phyloP scores from a whole-genome alignment of 2,113 vertebrate genomes.

The Monarcha castaneiventris region DNA sequence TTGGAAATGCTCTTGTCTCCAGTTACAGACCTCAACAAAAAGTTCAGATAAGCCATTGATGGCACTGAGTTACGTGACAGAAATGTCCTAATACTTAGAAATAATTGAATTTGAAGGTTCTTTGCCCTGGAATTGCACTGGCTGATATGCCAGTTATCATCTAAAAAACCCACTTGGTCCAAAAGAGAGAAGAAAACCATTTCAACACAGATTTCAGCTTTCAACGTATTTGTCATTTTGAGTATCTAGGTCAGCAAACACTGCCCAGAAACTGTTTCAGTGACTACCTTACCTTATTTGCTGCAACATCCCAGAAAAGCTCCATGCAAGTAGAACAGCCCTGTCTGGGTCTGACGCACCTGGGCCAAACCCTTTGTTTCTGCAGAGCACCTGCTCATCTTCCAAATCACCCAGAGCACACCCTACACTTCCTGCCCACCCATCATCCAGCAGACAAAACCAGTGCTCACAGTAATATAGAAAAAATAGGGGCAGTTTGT shows the following conservation, averaged over 20 bases:
- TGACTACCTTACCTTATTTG: neutral
- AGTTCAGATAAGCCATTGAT: neutral
- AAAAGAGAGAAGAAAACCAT: neutral
- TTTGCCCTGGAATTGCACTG: conserved; percentile 19
- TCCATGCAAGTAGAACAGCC: neutral
- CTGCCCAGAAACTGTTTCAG: neutral
- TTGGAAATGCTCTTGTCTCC: neutral
- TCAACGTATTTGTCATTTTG: conserved; percentile 26
- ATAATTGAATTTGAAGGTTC: neutral
- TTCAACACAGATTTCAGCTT: conserved; percentile 10
- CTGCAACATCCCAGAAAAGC: neutral
- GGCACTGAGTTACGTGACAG: neutral
- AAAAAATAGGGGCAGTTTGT: neutral
- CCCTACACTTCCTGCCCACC: neutral
- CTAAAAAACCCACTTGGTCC: neutral
- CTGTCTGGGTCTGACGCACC: fast-evolving
- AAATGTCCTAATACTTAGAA: conserved; percentile 5
- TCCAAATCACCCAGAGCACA: neutral
- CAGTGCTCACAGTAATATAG: neutral
- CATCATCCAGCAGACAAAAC: neutral
- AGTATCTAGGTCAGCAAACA: neutral
- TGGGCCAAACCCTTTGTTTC: neutral
- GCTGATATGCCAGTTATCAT: neutral
- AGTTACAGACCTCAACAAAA: neutral
- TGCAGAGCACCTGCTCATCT: neutral